Evolutionary conservation across 2,797 vertebrate species (phyloP).

Genomic region (Melanotaenia maccullochi): DNA sequence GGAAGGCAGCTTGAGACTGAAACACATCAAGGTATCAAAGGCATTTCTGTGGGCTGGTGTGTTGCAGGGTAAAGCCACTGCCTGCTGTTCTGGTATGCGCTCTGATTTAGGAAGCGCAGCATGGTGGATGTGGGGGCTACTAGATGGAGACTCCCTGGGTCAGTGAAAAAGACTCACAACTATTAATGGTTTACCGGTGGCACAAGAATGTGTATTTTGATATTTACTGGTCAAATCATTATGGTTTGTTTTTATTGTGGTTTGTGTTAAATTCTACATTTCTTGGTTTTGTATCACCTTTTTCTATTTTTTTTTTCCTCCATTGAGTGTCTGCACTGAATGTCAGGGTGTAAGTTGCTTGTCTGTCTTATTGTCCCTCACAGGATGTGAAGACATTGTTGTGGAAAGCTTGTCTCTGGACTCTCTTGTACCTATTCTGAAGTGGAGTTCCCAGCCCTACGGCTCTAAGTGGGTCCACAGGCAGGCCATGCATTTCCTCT

Average conservation of each 20-base stretch:
- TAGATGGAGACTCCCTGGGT: constrained; percentile 56
- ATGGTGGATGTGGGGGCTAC: constrained; percentile 68
- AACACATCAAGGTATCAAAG: constrained; percentile 80
- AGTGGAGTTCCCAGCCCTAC: constrained; percentile 98
- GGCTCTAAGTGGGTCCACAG: constrained; percentile 98
- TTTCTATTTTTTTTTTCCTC: not conserved
- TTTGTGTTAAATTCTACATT: not conserved
- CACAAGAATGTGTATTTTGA: constrained; percentile 7
- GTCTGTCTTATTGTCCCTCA: constrained; percentile 44
- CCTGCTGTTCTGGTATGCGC: constrained; percentile 83
- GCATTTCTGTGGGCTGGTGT: constrained; percentile 79
- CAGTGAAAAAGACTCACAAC: constrained; percentile 58
- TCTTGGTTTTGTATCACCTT: not conserved
- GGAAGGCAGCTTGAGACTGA: constrained; percentile 70
- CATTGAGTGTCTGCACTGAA: not conserved
- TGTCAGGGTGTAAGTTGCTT: constrained; percentile 2
- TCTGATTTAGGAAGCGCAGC: constrained; percentile 73
- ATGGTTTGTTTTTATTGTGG: not conserved
- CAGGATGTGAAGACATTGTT: constrained; percentile 98
- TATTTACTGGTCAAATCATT: constrained; percentile 12
- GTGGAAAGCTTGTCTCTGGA: constrained; percentile 97
- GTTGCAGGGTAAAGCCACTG: constrained; percentile 76
- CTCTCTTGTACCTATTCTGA: constrained; percentile 94
- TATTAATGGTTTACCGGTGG: constrained; percentile 26
- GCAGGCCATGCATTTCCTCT: constrained; percentile 98